These are phyloP conservation scores for Saturnia pavonia DNA, from an alignment of 2,888 invertebrate genomes.

Conservation along the genomic window DNA sequence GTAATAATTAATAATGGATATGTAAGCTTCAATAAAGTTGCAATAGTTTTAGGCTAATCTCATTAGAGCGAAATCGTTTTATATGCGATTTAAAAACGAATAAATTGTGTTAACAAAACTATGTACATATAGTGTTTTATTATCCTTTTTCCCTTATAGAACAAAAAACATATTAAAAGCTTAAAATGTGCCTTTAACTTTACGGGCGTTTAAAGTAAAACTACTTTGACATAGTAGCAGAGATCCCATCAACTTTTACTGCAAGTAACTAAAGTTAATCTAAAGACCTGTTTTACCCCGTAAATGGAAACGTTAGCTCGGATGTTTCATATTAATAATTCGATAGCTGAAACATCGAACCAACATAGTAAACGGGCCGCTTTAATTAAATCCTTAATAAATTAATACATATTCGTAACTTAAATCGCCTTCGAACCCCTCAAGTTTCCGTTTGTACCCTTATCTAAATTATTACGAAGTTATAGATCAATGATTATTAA, in stretches of 20 bases:
- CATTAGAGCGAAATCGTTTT: not conserved
- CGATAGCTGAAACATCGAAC: not conserved
- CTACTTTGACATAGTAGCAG: too few species aligned
- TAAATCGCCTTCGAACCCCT: not conserved
- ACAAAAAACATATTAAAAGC: too few species aligned
- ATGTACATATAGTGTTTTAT: not conserved
- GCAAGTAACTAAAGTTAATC: too few species aligned
- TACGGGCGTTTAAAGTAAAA: too few species aligned
- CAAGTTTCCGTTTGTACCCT: not conserved
- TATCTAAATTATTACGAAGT: not conserved
- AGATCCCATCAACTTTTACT: too few species aligned
- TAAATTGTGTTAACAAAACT: not conserved
- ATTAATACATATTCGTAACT: not conserved
- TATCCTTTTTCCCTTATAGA: not conserved
- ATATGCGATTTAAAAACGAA: not conserved
- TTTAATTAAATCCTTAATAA: constrained; percentile 2
- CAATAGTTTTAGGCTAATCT: not conserved
- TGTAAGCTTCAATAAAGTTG: not conserved
- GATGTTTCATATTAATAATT: not conserved
- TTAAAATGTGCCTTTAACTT: too few species aligned
- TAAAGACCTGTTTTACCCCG: not conserved
- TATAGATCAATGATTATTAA: not conserved
- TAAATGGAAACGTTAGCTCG: not conserved
- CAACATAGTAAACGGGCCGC: not conserved
- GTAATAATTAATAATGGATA: not conserved